phyloP scores from a whole-genome alignment of 1,140 invertebrate genomes.

The Agraylea sexmaculata region DNA sequence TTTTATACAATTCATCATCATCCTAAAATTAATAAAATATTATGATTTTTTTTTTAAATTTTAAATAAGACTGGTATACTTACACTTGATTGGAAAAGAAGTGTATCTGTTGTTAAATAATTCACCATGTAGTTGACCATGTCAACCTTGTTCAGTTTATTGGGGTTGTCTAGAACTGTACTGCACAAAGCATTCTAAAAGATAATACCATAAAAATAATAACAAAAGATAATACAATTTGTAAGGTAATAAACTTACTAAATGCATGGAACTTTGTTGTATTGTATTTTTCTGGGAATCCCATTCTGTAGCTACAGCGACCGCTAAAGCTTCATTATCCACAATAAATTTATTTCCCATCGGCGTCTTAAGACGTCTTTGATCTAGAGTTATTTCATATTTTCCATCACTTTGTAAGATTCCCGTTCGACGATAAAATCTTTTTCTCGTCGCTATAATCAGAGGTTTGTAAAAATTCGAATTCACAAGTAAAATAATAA shows the following conservation, averaged over 20 bases:
- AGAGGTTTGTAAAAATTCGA: no score
- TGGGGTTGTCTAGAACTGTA: conserved; percentile 85
- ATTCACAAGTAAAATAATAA: no score
- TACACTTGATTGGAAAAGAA: conserved; percentile 65
- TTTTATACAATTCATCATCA: conserved; percentile 55
- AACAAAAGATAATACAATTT: conserved; percentile 10
- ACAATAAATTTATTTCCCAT: conserved; percentile 65
- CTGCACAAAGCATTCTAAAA: conserved; percentile 78
- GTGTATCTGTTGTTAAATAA: conserved; percentile 79
- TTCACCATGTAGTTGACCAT: conserved; percentile 69
- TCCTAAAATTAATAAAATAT: conserved; percentile 39
- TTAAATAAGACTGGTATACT: conserved; percentile 26
- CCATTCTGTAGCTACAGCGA: conserved; percentile 88
- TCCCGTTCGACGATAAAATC: conserved; percentile 55
- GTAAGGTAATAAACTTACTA: conserved; percentile 45
- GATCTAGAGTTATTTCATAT: conserved; percentile 65
- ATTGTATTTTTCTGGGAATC: conserved; percentile 72
- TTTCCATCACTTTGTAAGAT: conserved; percentile 45
- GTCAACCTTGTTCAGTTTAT: conserved; percentile 60
- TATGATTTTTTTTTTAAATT: not conserved
- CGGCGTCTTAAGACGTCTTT: conserved; percentile 80
- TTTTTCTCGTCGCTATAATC: conserved; percentile 39
- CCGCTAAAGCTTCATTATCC: conserved; percentile 74
- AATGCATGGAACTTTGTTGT: conserved; percentile 71
- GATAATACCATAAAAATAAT: conserved; percentile 16